Evolutionary conservation across 2,797 vertebrate genomes (phyloP).

Genomic region (Notoglanidium macrostoma): DNA sequence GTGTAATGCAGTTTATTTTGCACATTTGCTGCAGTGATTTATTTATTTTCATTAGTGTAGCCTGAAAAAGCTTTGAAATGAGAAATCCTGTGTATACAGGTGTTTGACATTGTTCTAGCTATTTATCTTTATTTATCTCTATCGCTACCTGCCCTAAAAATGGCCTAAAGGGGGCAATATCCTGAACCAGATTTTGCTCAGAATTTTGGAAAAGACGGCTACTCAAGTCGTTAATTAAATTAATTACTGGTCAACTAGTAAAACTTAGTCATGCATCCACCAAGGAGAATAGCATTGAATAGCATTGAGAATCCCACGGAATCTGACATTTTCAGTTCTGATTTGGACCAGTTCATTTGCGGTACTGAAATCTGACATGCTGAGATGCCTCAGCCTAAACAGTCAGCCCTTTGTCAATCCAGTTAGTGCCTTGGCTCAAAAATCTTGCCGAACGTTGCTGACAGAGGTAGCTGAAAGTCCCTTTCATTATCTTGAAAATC

Average conservation of each 20-base stretch:
- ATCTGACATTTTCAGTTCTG: neutral
- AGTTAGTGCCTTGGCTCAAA: neutral
- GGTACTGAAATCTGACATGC: neutral
- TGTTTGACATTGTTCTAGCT: neutral
- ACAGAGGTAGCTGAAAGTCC: neutral
- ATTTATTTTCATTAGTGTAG: neutral
- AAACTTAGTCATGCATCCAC: neutral
- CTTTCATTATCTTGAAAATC: neutral
- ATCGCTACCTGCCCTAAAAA: neutral
- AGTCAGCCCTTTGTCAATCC: neutral
- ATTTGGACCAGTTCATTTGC: neutral
- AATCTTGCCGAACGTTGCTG: neutral
- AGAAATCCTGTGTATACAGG: neutral
- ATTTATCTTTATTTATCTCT: neutral
- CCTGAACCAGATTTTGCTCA: neutral
- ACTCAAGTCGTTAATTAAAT: neutral
- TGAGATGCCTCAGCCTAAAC: neutral
- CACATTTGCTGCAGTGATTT: neutral
- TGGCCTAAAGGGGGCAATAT: neutral
- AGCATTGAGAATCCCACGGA: neutral
- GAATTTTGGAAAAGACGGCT: neutral
- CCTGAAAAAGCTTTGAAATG: neutral
- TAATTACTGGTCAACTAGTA: neutral
- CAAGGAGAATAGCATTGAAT: neutral
- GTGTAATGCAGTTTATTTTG: neutral